Evolutionary conservation across 2,113 vertebrate genomes (phyloP).

Genomic region (Brachyistius frenatus): DNA sequence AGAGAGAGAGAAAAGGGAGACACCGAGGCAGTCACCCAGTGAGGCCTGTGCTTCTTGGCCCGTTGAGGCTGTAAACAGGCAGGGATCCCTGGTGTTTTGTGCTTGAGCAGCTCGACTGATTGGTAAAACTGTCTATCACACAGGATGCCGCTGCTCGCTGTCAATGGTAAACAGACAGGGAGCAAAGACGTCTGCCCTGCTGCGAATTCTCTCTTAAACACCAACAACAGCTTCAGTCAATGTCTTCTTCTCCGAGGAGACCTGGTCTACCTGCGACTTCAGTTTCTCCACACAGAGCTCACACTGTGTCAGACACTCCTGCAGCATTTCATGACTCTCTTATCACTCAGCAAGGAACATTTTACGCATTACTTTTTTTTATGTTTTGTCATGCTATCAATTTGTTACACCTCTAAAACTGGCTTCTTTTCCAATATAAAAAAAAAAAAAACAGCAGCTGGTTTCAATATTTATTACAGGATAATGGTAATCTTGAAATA

Average conservation of each 20-base stretch:
- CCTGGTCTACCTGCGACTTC: slow-evolving; percentile 30
- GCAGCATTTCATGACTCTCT: neutral
- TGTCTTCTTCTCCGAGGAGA: slow-evolving; percentile 45
- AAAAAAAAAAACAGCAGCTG: neutral
- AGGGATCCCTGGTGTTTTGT: slow-evolving; percentile 71
- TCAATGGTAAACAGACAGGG: slow-evolving; percentile 68
- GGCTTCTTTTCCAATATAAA: fast-evolving
- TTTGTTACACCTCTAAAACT: neutral
- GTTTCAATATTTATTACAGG: neutral
- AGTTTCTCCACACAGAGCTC: slow-evolving; percentile 28
- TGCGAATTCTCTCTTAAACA: slow-evolving; percentile 57
- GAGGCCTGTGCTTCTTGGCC: slow-evolving; percentile 69
- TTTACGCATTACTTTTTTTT: neutral
- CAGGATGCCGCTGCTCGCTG: slow-evolving; percentile 62
- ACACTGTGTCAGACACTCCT: slow-evolving; percentile 20
- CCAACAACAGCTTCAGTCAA: slow-evolving; percentile 59
- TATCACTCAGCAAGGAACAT: neutral
- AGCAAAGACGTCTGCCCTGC: slow-evolving; percentile 46
- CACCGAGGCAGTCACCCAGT: slow-evolving; percentile 50
- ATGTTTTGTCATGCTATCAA: neutral
- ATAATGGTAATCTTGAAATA: neutral
- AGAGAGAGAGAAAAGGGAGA: slow-evolving; percentile 12
- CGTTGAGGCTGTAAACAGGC: slow-evolving; percentile 71
- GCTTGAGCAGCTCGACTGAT: slow-evolving; percentile 77
- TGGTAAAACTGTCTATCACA: slow-evolving; percentile 79